phyloP scores from a whole-genome alignment of 2,113 vertebrate species.

The Neomonachus schauinslandi region DNA sequence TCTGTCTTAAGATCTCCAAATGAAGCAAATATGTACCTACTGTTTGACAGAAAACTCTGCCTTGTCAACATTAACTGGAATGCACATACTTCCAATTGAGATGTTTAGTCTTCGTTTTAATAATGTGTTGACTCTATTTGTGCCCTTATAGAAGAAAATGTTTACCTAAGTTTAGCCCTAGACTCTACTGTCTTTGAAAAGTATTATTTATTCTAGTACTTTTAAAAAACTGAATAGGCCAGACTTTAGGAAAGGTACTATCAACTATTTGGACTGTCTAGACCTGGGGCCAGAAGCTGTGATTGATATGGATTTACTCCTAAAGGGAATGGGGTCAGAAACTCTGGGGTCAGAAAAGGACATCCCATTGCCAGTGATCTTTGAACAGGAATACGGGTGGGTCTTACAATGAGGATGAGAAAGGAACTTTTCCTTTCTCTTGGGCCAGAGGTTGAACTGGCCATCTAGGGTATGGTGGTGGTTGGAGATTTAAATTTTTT shows the following conservation, averaged over 20 bases:
- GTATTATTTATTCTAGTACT: not conserved
- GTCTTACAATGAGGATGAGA: not conserved
- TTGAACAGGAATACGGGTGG: not conserved
- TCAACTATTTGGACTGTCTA: not conserved
- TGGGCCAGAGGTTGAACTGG: not conserved
- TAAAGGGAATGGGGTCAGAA: not conserved
- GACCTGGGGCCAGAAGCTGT: not conserved
- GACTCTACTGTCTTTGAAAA: not conserved
- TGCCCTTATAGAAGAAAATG: not conserved
- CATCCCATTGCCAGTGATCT: not conserved
- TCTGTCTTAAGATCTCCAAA: not conserved
- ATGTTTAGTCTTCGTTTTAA: not conserved
- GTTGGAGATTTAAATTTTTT: not conserved
- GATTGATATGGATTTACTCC: not conserved
- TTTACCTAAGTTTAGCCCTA: not conserved
- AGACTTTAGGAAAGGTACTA: not conserved
- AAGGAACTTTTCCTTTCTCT: not conserved
- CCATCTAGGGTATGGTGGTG: not conserved
- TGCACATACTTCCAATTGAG: not conserved
- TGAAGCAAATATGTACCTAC: not conserved
- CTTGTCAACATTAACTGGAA: not conserved
- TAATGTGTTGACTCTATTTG: not conserved
- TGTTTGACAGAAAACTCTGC: not conserved
- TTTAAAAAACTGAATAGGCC: not conserved
- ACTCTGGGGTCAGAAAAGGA: not conserved